Evolutionary conservation across 2,797 vertebrate species (phyloP).

Genomic region (Leptodactylus fallax): DNA sequence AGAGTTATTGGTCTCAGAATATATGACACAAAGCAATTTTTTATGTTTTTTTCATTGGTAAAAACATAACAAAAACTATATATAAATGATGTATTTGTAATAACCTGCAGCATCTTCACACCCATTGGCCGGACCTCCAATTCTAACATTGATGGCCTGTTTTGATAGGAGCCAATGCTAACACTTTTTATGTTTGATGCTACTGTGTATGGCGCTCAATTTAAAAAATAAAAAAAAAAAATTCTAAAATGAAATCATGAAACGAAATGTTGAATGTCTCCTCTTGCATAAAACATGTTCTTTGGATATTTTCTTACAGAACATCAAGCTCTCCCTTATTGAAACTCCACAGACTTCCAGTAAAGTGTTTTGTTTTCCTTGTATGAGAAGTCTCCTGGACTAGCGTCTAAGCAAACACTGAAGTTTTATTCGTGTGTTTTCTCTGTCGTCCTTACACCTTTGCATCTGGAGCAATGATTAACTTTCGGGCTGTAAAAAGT

Average conservation of each 20-base stretch:
- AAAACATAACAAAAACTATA: too few species aligned
- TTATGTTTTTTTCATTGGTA: too few species aligned
- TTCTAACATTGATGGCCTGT: not conserved
- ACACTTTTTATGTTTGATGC: not conserved
- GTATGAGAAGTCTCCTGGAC: slow-evolving; percentile 21
- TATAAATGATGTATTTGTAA: too few species aligned
- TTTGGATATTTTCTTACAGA: slow-evolving; percentile 24
- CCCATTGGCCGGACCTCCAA: not conserved
- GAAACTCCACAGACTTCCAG: not conserved
- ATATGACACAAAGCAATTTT: too few species aligned
- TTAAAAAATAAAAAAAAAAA: not conserved
- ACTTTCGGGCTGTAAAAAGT: slow-evolving; percentile 31
- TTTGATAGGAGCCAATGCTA: not conserved
- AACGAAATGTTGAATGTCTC: not conserved
- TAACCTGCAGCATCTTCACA: too few species aligned
- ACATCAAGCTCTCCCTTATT: not conserved
- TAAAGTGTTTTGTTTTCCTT: slow-evolving; percentile 20
- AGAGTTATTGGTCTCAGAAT: too few species aligned
- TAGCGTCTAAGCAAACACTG: slow-evolving; percentile 11
- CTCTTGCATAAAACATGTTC: not conserved
- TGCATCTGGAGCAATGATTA: slow-evolving; percentile 30
- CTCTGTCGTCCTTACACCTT: slow-evolving; percentile 22
- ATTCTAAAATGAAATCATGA: not conserved
- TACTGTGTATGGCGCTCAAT: not conserved
- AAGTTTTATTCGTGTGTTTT: slow-evolving; percentile 6